Base-by-base conservation (phyloP, 2,888 invertebrate genomes). In the Trissoscelio sp. region DNA sequence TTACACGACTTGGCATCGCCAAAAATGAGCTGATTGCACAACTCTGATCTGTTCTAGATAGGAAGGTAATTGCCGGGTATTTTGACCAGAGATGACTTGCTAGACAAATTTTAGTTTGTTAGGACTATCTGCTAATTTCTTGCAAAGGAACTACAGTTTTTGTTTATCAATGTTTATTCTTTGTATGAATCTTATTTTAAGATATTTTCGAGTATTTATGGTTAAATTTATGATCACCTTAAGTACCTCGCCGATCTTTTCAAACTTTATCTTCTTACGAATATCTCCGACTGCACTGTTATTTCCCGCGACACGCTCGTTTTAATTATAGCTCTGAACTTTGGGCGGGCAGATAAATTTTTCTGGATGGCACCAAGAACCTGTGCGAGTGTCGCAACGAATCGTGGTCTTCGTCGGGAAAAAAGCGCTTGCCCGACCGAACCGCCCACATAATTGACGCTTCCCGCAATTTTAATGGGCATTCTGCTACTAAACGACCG, bases 401-500 rank as follows among this genome's bases (percentile, higher is more conserved):
- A 53, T 79, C 75, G 79, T 79, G 79, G 51, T 39, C 31, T 70
- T 64, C 55, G 75, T 14, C 60, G 34, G 22, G 57, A 77, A 74
- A 83, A 83, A 85, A 82, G 67, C 58, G 72, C 42, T 46, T 55
- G 51, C 74, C 75, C 64, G 64, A 58, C 28, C 58, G 74, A 31
- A 78, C 82, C 86, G 85, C 86, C 87, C 79, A 85, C 85, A 82
- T 87, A 87, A 87, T 87, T 87, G 85, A 83, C 84, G 86, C 85
- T 87, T 88, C 86, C 88, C 85, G 88, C 86, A 89, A 89, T 89
- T 89, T 89, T 85, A 88, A 88, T 88, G 88, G 86, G 86, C 87
- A 87, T 86, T 85, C 85, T 82, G 86, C 85, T 86, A 85, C 85
- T 84, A 87, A 86, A 86, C 85, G 85, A 88, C 87, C 83, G 78